Base-by-base conservation (phyloP, 2,797 vertebrate genomes). In the Pangasius macronema region DNA sequence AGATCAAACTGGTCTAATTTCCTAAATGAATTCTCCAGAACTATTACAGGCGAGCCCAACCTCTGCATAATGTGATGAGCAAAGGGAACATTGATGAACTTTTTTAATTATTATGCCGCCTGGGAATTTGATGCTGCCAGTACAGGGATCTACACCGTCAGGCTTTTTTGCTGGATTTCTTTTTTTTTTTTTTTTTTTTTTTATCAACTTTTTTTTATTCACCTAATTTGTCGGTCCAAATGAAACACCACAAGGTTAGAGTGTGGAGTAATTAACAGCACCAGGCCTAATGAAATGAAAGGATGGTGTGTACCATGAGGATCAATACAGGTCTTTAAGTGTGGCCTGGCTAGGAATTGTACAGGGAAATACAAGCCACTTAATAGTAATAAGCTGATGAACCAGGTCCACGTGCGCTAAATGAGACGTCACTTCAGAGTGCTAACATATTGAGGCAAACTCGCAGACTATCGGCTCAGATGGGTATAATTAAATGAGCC, bases 161-260 rank as follows among this genome's bases (percentile, higher is more conserved):
- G 75, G 88, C 86, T 92, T 91, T 91, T 88, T 90, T 84, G 87
- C 91, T 91, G 93, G 46, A 46, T 46, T 46, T 42, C 93, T 94
- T 95, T 94, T 95, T 92, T 91, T 87, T 42, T 93, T 94, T 95
- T 94, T 95, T 92, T 91, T 87, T 91, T 85, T 88, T 91, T 92
- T 88, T 33, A 6, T 3, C 88, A 88, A 83, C 87, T 89, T 85
- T 92, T 97, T 46, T 46, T 46, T 46, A 97, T 97, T 97, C 93
- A 94, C 95, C 95, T 96, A 97, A 96, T 97, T 97, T 98, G 96
- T 97, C 95, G 94, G 91, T 93, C 94, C 96, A 97, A 97, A 97
- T 97, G 95, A 97, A 98, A 97, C 95, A 97, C 94, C 94, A 92
- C 96, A 96, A 97, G 96, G 95, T 97, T 97, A 96, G 94, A 96